Evolutionary conservation across 2,888 invertebrate genomes (phyloP), one percentile per base, ranked within the genome.

Genomic region (Callinectes sapidus): DNA sequence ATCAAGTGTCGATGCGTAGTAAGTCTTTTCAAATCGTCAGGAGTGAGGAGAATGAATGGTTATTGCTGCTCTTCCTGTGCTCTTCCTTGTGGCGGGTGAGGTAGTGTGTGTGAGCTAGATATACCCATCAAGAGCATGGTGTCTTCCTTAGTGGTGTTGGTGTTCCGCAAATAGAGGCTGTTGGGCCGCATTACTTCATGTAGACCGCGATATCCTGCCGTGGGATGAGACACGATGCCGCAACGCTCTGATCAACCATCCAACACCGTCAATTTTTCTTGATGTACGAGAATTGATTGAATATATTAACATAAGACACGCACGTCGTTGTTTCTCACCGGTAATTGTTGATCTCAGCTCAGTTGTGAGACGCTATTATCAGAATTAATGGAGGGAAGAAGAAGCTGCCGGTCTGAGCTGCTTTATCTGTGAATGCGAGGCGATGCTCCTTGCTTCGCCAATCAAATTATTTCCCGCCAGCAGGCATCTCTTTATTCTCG

Each of bases 201-300:
- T 39, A 18, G 28, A 35, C 39, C 18, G n/a, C 35, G 90, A 14
- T 55, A 90, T 91, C 87, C 39, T 35, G 77, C 54, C 85, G 18
- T 32, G 2, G 88, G 77, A 48, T 81, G 88, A 87, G 48, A 28
- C 61, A 87, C 39, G 85, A 66, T 35, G 32, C 32, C 23, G 55
- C 35, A 81, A 35, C 87, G n/a, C 28, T 71, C 92, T 48, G 71
- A 90, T 92, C 87, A 35, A 35, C 10, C 54, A 13, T 13, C 18
- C 54, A 42, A 86, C 48, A 18, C 86, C 48, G 71, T 48, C 86
- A 92, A 90, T 92, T 86, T n/a, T 39, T n/a, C 86, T 87, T 92
- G 92, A 92, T 86, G 1, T 61, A 90, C 32, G 90, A 90, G 92
- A 90, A 66, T 71, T 92, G 92, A 90, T 92, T 90, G 86, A 92